phyloP scores from a whole-genome alignment of 2,113 vertebrate genomes.

The Myrmophylax atrothorax region DNA sequence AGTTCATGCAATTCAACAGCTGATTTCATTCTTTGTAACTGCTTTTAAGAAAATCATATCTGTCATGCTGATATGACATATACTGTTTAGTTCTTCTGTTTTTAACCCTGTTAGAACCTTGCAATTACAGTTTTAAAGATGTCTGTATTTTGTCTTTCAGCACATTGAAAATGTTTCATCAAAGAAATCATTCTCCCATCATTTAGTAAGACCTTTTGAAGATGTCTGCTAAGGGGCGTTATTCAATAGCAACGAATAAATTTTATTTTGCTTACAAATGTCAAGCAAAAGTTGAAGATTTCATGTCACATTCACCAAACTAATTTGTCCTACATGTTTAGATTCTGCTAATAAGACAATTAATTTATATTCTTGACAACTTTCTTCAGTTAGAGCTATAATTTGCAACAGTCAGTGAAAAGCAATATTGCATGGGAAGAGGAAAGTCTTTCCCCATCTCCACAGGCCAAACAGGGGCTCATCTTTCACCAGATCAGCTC shows the following conservation, averaged over 20 bases:
- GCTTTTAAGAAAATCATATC: background rate
- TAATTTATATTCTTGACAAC: background rate
- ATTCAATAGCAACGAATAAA: background rate
- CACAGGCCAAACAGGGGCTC: fast-evolving
- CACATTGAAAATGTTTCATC: background rate
- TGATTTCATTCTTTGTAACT: background rate
- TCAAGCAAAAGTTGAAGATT: background rate
- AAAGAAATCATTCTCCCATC: background rate
- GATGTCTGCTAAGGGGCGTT: background rate
- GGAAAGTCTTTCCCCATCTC: background rate
- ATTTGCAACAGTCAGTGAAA: background rate
- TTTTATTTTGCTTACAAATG: background rate
- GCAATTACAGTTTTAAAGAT: background rate
- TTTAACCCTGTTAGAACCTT: background rate
- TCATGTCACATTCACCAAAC: background rate
- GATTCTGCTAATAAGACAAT: background rate
- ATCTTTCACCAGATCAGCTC: background rate
- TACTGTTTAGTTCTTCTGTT: background rate
- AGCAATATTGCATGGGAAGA: background rate
- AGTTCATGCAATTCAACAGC: background rate
- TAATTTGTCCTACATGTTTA: background rate
- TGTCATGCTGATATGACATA: background rate
- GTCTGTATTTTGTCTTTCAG: background rate
- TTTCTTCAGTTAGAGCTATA: background rate
- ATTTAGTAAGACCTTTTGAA: background rate